Evolutionary conservation across 2,113 vertebrate species (phyloP), one percentile per base, ranked within the genome.

Genomic region (Cinclus mexicanus): DNA sequence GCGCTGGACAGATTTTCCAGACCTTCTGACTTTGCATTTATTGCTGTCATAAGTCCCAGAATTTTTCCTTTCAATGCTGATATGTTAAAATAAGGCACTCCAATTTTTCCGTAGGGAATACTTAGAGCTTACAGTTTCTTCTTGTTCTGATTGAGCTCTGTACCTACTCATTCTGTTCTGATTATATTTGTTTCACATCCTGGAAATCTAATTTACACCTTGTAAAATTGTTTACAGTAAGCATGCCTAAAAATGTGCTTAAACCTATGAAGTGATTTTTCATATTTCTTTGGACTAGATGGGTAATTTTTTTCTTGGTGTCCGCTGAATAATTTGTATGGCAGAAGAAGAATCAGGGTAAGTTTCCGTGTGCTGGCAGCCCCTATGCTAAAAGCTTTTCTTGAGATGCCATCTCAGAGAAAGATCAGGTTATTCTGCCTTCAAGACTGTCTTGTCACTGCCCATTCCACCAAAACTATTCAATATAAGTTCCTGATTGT

Each of bases 1-100:
- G 95, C 95, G 79, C 33, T 79, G 77, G 79, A 71, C 94, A 94
- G 91, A 92, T 88, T 91, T 91, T 88, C 95, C 91, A 89, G 83
- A 64, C 83, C 72, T 92, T 94, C 91, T 94, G 88, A 93, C 84
- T 87, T 33, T 84, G 91, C 69, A 79, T 79, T 95, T 89, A 87
- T 74, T 96, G 94, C 85, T 89, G 76, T 95, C 87, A 9, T 28
- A 72, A 97, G 2, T 55, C 50, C 74, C 83, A 76, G 39, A 39
- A 82, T 74, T 89, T 82, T 94, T 82, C 42, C 22, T 93, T 95
- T 75, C 63, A 61, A 10, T 59, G 61, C 41, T 76, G 67, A 83
- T 44, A 71, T n/a, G 28, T 82, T 78, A 42, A 90, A 88, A 80
- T 56, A 86, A 96, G 86, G 83, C 35, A 67, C 28, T 26, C 9